Evolutionary conservation across 2,888 invertebrate species (phyloP).

Genomic region (Caenorhabditis sp.): DNA sequence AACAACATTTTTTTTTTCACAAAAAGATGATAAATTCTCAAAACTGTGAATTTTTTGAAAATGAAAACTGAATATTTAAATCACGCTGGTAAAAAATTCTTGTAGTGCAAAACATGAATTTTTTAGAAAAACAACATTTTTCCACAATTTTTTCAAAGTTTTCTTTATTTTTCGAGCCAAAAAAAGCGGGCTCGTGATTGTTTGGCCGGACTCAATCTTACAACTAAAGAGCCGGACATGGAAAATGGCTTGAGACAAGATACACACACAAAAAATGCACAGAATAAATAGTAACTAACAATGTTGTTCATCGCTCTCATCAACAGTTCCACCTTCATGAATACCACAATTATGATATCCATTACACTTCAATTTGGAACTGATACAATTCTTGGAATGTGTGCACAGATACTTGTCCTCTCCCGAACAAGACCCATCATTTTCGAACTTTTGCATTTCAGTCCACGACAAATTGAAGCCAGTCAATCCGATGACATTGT

Average conservation of each 20-base stretch:
- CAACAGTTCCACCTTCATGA: slow-evolving; percentile 69
- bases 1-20: too few species aligned
- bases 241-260: not conserved
- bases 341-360: slow-evolving; percentile 81
- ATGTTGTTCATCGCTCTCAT: slow-evolving; percentile 79
- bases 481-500: slow-evolving; percentile 68
- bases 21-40: too few species aligned
- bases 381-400: slow-evolving; percentile 82
- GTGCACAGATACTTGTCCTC: slow-evolving; percentile 77
- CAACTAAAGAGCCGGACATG: too few species aligned
- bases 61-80: too few species aligned
- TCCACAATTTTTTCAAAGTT: too few species aligned
- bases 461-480: slow-evolving; percentile 71
- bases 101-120: too few species aligned
- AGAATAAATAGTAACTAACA: slow-evolving; percentile 47
- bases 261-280: not conserved
- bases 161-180: too few species aligned
- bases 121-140: too few species aligned
- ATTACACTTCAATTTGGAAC: slow-evolving; percentile 76
- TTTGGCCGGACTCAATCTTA: too few species aligned
- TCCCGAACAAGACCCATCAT: slow-evolving; percentile 73
- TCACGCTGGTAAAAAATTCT: too few species aligned
- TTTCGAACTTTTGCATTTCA: slow-evolving; percentile 52
- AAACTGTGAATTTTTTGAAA: too few species aligned
- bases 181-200: too few species aligned